Percentiles rank a stretch among this genome's conserved stretches.
Conservation (phyloP, 2,888 invertebrate species). For the Eupithecia dodoneata region DNA sequence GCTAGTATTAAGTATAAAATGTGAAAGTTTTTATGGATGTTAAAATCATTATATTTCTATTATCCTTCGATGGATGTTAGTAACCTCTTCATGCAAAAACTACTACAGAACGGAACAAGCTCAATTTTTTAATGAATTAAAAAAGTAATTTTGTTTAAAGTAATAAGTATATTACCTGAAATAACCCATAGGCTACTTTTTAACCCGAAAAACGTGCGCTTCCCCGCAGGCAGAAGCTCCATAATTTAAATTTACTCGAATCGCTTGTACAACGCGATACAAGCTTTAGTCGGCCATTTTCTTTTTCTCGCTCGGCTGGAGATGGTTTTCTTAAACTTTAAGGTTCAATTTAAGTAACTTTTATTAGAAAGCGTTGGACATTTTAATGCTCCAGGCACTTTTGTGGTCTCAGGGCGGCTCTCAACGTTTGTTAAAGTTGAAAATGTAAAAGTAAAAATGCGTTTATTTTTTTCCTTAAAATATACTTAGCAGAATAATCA, state of each 20-base stretch:
- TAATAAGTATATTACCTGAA: not conserved
- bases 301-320: not conserved
- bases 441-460: not conserved
- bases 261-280: not conserved
- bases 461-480: not conserved
- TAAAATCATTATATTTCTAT: too few species aligned
- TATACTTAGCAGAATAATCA: not conserved
- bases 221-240: not conserved
- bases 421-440: not conserved
- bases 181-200: not conserved
- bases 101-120: too few species aligned
- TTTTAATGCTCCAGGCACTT: slow-evolving; percentile 1
- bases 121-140: too few species aligned
- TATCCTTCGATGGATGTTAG: too few species aligned
- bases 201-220: not conserved
- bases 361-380: not conserved
- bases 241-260: not conserved
- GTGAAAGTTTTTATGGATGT: too few species aligned
- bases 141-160: too few species aligned
- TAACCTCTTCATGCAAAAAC: too few species aligned
- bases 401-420: not conserved
- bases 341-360: slow-evolving; percentile 1
- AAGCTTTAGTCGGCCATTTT: slow-evolving; percentile 5
- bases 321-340: not conserved
- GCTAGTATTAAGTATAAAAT: too few species aligned